Conservation (phyloP, 2,113 vertebrate species). For the Tamias sibiricus region DNA sequence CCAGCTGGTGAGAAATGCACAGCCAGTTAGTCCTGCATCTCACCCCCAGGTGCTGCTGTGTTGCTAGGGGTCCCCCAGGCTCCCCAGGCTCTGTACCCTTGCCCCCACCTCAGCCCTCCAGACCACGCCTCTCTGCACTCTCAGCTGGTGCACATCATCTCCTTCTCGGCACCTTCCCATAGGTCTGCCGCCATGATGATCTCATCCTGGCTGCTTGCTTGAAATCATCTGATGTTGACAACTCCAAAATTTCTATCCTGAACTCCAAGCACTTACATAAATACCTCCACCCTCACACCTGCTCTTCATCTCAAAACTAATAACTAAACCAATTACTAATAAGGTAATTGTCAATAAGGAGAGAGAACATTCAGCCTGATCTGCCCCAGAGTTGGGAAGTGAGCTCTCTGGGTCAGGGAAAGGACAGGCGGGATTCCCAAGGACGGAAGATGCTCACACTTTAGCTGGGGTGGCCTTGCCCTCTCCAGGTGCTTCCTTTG, state of each 20-base stretch:
- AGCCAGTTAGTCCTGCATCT: accelerated
- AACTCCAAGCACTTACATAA: not conserved
- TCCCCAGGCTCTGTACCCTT: not conserved
- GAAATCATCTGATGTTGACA: not conserved
- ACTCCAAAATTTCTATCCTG: accelerated
- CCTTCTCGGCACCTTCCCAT: too few relatives aligned
- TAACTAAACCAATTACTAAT: too few relatives aligned
- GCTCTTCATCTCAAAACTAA: not conserved
- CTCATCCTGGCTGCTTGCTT: not conserved
- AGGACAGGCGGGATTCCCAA: accelerated
- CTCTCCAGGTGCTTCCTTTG: accelerated
- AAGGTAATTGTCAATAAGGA: not conserved
- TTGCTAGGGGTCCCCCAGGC: accelerated
- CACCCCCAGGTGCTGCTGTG: accelerated
- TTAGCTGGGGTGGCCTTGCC: accelerated
- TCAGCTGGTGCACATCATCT: too few relatives aligned
- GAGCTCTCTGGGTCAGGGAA: not conserved
- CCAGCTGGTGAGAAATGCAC: accelerated
- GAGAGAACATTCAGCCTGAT: not conserved
- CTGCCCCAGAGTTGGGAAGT: not conserved
- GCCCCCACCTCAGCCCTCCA: too few relatives aligned
- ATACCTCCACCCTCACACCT: accelerated
- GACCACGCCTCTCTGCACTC: too few relatives aligned
- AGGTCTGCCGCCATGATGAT: accelerated
- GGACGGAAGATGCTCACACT: too few relatives aligned